A percentile compares a stretch with the other conserved stretches of the same genome.
Conservation (phyloP, 2,797 vertebrate genomes). For the Periophthalmus magnuspinnatus region DNA sequence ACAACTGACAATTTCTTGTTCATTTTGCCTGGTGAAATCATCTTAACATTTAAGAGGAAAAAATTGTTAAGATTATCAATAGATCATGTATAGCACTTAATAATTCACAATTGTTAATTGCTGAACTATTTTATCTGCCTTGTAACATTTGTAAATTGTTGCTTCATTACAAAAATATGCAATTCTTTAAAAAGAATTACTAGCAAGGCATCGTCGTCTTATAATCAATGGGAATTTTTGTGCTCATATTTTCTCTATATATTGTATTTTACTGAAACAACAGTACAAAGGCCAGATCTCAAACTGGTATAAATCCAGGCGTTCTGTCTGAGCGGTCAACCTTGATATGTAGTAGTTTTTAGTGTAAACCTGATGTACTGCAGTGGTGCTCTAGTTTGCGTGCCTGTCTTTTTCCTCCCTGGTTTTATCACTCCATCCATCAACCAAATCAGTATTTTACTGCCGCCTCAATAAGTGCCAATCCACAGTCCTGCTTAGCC, state of each 20-base stretch:
- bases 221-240: not conserved
- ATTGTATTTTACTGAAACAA: not conserved
- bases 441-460: constrained; percentile 33
- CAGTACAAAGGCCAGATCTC: not conserved
- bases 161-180: not conserved
- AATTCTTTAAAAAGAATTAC: too few relatives aligned
- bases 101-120: not conserved
- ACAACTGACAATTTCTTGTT: not conserved
- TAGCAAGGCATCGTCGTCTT: not conserved
- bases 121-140: not conserved
- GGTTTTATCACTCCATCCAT: constrained; percentile 47
- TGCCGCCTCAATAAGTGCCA: constrained; percentile 20
- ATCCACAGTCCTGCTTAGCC: constrained; percentile 2
- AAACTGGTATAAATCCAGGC: not conserved
- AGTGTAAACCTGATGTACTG: constrained; percentile 26
- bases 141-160: not conserved
- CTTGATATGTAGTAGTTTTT: constrained; percentile 17
- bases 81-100: too few relatives aligned
- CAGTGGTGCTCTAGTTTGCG: constrained; percentile 28
- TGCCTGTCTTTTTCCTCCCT: not conserved
- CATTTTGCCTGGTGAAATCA: not conserved
- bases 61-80: too few relatives aligned
- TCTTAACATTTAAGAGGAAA: too few relatives aligned
- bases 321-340: not conserved
- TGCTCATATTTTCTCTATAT: not conserved